Evolutionary conservation across 2,888 invertebrate genomes (phyloP), one percentile per base, ranked within the genome.

Genomic region (Noctua fimbriata): DNA sequence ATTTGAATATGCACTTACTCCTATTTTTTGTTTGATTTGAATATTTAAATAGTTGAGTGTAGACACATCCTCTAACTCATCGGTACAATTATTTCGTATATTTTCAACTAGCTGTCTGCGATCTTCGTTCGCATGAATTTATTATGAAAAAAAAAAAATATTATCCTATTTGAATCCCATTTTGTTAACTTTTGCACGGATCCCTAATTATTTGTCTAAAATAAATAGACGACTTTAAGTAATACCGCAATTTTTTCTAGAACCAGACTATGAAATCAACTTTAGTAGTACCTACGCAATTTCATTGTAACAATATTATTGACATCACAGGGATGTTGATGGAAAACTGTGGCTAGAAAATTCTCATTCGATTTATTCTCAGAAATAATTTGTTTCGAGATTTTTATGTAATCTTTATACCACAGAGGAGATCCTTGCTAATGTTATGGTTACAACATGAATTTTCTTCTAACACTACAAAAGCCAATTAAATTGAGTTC

Each of bases 1-100:
- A 69, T 73, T 79, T 24, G n/a, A 66, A 52, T 71, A 16, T 7
- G 49, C 47, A 60, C 9, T 12, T 67, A 24, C n/a, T 47, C 3
- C 63, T 52, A 52, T 73, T 65, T 52, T 44, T 47, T 52, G 47
- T 49, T 16, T 49, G 9, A 67, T 84, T 83, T 49, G 24, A 55
- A 78, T 55, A 41, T 36, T 4, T 63, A 36, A 36, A 18, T n/a
- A 44, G 32, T 70, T 36, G 52, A 52, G 10, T 16, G 47, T 71
- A 49, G 69, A 49, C 60, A 75, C 55, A 82, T 36, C 16, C n/a
- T 41, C 16, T 65, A 47, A 82, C 24, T 69, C 55, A 69, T 81
- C 55, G n/a, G 12, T 24, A 36, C 32, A 52, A 24, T 41, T 41
- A 41, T 41, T 24, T 41, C 24, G 14, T 16, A n/a, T 21, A 63